These are phyloP conservation scores for Sarcophaga subvicina DNA, from an alignment of 2,888 invertebrate species.

Conservation along the genomic window DNA sequence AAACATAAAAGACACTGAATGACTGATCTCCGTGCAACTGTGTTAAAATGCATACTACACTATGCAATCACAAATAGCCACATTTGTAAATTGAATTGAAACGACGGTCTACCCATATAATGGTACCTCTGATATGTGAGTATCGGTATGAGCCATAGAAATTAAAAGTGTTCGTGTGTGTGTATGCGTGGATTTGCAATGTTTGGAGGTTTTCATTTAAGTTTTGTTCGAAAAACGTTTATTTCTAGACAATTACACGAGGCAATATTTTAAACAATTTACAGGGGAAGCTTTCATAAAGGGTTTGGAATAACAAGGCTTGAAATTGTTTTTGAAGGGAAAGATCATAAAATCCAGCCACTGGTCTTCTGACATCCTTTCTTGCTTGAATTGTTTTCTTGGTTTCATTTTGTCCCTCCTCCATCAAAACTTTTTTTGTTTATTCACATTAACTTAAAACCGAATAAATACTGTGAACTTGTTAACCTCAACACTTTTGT, in stretches of 20 bases:
- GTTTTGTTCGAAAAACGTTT: constrained; percentile 31
- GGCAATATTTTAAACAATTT: constrained; percentile 14
- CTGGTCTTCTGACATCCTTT: no score
- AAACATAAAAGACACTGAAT: no score
- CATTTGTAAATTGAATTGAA: not conserved
- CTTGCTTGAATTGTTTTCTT: no score
- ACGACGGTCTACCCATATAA: no score
- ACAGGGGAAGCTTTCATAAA: not conserved
- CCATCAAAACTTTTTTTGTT: not conserved
- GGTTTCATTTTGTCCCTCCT: no score
- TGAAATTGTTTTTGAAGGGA: no score
- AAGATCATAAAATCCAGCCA: no score
- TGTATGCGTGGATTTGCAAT: not conserved
- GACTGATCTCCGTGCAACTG: no score
- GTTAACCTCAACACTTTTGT: constrained; percentile 57
- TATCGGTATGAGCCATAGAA: not conserved
- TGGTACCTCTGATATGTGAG: no score
- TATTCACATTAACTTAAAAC: constrained; percentile 14
- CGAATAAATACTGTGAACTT: constrained; percentile 55
- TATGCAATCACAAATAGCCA: not conserved
- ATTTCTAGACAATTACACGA: constrained; percentile 39
- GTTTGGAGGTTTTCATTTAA: constrained; percentile 31
- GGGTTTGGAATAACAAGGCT: not conserved
- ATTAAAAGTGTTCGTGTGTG: not conserved
- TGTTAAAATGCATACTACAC: not conserved